Percentiles rank a stretch among this genome's conserved stretches.
These are phyloP conservation scores for Ophioderma brevispina DNA, from an alignment of 35 echinoderm and acorn worm genomes.

Conservation along the genomic window DNA sequence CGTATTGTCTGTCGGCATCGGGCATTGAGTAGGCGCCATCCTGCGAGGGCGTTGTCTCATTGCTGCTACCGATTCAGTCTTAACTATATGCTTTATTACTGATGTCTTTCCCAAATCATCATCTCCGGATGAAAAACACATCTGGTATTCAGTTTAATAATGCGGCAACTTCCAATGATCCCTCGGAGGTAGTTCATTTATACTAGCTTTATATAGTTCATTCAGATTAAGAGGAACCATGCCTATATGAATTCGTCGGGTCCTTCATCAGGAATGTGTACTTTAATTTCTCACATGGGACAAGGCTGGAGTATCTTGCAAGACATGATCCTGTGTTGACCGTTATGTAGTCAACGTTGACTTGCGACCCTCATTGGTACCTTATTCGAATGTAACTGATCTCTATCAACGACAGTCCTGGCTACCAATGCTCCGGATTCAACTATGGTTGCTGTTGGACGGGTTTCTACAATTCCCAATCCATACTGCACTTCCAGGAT, in stretches of 20 bases:
- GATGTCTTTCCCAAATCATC: too few species aligned
- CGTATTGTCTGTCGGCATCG: background rate
- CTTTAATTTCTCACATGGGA: background rate
- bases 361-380: background rate
- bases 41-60: background rate
- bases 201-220: too few species aligned
- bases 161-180: background rate
- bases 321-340: background rate
- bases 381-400: too few species aligned
- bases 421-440: too few species aligned
- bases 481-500: background rate
- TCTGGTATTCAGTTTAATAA: background rate
- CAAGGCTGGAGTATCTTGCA: background rate
- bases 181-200: background rate
- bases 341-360: background rate
- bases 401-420: too few species aligned
- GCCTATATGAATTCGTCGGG: background rate
- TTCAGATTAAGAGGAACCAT: background rate
- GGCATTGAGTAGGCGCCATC: background rate
- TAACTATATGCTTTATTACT: too few species aligned
- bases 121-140: background rate
- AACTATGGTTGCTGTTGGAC: background rate
- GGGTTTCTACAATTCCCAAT: background rate
- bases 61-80: too few species aligned
- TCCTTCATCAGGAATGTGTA: background rate